phyloP scores from a whole-genome alignment of 2,888 invertebrate genomes.

The Tetanocera ferruginea region DNA sequence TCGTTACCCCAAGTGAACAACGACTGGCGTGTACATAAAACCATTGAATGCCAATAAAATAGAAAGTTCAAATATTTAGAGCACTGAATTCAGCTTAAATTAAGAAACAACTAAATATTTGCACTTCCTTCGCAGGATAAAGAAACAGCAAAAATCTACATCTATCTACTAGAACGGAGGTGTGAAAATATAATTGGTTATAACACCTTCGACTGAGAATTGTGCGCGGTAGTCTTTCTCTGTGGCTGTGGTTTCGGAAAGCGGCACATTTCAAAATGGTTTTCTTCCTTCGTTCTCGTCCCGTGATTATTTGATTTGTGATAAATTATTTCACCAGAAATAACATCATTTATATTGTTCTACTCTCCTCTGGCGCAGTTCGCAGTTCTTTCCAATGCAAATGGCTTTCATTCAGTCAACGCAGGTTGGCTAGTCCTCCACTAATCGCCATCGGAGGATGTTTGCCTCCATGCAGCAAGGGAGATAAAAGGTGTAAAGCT shows the following conservation, averaged over 20 bases:
- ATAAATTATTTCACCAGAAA: neutral
- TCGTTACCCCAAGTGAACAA: no score
- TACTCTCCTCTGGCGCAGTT: neutral
- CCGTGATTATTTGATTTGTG: neutral
- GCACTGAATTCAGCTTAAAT: no score
- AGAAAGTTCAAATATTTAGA: no score
- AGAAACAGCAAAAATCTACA: neutral
- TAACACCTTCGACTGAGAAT: neutral
- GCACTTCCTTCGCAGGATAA: neutral
- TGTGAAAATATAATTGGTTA: neutral
- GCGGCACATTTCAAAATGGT: neutral
- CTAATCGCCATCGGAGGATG: neutral
- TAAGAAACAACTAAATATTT: neutral
- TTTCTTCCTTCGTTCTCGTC: neutral
- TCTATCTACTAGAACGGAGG: neutral
- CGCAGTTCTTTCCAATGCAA: neutral
- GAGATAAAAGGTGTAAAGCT: conserved; percentile 24
- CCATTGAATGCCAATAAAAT: no score
- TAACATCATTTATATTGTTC: conserved; percentile 2
- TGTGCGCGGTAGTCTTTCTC: neutral
- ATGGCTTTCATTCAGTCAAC: neutral
- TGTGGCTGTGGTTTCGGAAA: neutral
- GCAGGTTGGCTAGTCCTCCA: neutral
- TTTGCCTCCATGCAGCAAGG: neutral
- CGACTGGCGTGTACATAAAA: no score